These are phyloP conservation scores for Miniopterus natalensis DNA, from an alignment of 2,113 vertebrate genomes.

Conservation along the genomic window DNA sequence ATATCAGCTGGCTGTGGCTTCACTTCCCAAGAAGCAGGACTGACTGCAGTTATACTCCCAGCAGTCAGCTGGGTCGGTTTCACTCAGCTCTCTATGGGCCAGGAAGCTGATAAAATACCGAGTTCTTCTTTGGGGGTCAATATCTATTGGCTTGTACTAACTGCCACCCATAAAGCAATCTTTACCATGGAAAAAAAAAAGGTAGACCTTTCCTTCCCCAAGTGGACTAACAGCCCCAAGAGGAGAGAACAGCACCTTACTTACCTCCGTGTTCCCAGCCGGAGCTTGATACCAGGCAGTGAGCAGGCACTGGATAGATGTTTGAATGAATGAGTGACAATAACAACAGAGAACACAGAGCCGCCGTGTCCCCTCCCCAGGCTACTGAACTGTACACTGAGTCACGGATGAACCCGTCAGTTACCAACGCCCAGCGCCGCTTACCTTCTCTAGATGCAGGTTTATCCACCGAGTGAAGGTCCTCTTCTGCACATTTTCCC, in stretches of 20 bases:
- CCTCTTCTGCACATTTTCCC: constrained; percentile 98
- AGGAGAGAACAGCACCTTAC: background rate
- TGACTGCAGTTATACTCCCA: constrained; percentile 77
- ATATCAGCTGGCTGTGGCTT: constrained; percentile 88
- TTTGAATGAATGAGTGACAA: too few relatives aligned
- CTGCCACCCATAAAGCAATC: constrained; percentile 92
- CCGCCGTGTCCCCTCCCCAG: rapidly evolving
- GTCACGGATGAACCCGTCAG: rapidly evolving
- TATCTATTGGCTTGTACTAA: constrained; percentile 90
- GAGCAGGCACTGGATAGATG: rapidly evolving
- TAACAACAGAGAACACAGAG: rapidly evolving
- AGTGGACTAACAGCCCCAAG: background rate
- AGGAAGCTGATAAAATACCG: constrained; percentile 81
- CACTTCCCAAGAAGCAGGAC: constrained; percentile 92
- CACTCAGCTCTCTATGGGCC: constrained; percentile 79
- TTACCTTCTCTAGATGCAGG: constrained; percentile 97
- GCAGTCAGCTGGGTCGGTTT: constrained; percentile 69
- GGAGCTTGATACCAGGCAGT: rapidly evolving
- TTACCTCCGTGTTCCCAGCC: background rate
- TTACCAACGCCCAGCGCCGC: background rate
- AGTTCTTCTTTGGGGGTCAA: constrained; percentile 90
- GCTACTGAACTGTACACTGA: rapidly evolving
- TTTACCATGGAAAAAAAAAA: constrained; percentile 58
- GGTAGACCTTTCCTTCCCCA: background rate
- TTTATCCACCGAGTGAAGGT: constrained; percentile 99